Conservation (phyloP, 2,797 vertebrate species). For the Rhynchonycteris naso region DNA sequence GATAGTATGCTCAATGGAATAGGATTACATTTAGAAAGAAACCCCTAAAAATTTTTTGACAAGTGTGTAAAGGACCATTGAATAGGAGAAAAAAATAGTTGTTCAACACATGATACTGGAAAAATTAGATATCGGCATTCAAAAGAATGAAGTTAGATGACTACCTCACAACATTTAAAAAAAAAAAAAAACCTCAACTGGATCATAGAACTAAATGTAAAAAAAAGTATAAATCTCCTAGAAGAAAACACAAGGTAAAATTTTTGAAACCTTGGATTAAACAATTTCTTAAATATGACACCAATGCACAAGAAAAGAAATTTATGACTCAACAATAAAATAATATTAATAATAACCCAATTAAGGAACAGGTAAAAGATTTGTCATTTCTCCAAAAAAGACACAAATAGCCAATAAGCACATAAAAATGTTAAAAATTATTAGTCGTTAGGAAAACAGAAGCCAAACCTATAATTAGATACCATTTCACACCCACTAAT, state of each 20-base stretch:
- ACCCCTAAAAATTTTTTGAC: background rate
- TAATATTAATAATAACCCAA: background rate
- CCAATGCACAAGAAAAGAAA: background rate
- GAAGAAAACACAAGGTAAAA: background rate
- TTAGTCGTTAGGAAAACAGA: background rate
- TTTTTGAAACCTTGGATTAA: background rate
- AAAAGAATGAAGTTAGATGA: background rate
- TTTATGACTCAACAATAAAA: background rate
- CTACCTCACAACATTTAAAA: background rate
- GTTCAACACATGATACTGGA: background rate
- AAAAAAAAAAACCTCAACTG: background rate
- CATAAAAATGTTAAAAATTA: background rate
- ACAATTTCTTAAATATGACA: background rate
- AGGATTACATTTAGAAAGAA: background rate
- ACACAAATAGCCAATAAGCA: background rate
- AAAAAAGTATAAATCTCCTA: background rate
- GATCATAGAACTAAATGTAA: background rate
- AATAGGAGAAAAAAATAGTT: background rate
- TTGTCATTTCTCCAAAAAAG: constrained; percentile 3
- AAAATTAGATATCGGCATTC: background rate
- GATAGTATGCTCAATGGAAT: background rate
- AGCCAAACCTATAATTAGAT: constrained; percentile 1
- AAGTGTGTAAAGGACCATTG: background rate
- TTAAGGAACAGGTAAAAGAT: background rate
- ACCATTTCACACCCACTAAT: background rate